These are phyloP conservation scores for Nebria ingens DNA, from an alignment of 1,140 invertebrate species.

Conservation along the genomic window DNA sequence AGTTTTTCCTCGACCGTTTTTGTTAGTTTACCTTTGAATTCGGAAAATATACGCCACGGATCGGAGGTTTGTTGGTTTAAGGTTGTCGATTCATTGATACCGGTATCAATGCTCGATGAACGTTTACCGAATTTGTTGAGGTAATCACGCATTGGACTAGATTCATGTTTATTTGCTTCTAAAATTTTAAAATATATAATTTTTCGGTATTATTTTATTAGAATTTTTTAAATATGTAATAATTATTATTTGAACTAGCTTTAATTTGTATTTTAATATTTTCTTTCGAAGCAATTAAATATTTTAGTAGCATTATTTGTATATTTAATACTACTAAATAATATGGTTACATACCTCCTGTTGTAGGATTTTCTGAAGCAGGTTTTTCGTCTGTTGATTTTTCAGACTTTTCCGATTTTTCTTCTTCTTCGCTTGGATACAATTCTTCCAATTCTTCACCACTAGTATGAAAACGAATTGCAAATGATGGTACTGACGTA, in stretches of 20 bases:
- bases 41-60: slow-evolving; percentile 43
- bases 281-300: too few species aligned
- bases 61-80: slow-evolving; percentile 30
- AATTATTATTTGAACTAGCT: too few species aligned
- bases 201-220: too few species aligned
- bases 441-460: slow-evolving; percentile 60
- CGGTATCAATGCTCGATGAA: slow-evolving; percentile 35
- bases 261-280: too few species aligned
- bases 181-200: not conserved
- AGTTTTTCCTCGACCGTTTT: slow-evolving; percentile 53
- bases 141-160: slow-evolving; percentile 25
- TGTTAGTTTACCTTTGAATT: slow-evolving; percentile 45
- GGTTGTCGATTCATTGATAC: not conserved
- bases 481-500: slow-evolving; percentile 45
- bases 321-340: too few species aligned
- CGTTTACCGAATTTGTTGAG: slow-evolving; percentile 30
- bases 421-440: slow-evolving; percentile 50
- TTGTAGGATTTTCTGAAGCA: not conserved
- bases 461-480: slow-evolving; percentile 58
- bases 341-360: not conserved
- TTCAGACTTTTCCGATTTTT: slow-evolving; percentile 18
- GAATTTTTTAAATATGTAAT: too few species aligned
- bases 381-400: not conserved
- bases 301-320: too few species aligned
- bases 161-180: slow-evolving; percentile 9